These are phyloP conservation scores for Holothuria scabra DNA, from an alignment of 53 echinoderm and acorn worm genomes.

Conservation along the genomic window DNA sequence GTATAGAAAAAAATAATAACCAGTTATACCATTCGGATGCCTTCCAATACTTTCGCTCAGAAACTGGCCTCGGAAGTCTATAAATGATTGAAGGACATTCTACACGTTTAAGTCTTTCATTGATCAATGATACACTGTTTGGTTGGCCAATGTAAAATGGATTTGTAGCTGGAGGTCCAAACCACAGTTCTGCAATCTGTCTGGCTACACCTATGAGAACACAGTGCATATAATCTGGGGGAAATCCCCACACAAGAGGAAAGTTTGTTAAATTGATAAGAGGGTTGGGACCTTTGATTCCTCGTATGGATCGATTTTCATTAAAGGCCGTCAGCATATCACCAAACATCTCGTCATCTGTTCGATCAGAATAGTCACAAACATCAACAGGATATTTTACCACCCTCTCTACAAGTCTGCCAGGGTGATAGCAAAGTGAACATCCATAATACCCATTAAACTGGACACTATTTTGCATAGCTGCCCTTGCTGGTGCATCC, in stretches of 20 bases:
- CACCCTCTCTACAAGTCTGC: constrained; percentile 16
- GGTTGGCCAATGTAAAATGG: constrained; percentile 57
- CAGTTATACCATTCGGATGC: constrained; percentile 54
- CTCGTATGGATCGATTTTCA: constrained; percentile 51
- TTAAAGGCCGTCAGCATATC: constrained; percentile 50
- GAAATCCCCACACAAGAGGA: constrained; percentile 57
- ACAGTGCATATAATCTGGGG: constrained; percentile 62
- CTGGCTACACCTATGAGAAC: constrained; percentile 54
- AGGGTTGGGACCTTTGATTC: constrained; percentile 59
- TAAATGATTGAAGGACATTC: neutral
- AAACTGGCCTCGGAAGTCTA: constrained; percentile 25
- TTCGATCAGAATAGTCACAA: constrained; percentile 43
- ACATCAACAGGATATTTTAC: constrained; percentile 56
- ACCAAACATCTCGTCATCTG: constrained; percentile 43
- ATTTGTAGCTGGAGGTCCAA: constrained; percentile 46
- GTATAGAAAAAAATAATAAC: constrained; percentile 31
- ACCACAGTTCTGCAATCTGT: constrained; percentile 60
- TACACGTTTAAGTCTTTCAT: neutral
- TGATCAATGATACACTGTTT: constrained; percentile 17
- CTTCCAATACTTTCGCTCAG: constrained; percentile 63
- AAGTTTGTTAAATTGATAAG: constrained; percentile 48
- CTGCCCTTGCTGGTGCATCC: constrained; percentile 59
- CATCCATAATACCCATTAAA: constrained; percentile 71
- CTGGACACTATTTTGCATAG: constrained; percentile 58
- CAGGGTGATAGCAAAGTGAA: constrained; percentile 60